Base-by-base conservation (phyloP, 2,888 invertebrate species). In the Dendrolimus houi region DNA sequence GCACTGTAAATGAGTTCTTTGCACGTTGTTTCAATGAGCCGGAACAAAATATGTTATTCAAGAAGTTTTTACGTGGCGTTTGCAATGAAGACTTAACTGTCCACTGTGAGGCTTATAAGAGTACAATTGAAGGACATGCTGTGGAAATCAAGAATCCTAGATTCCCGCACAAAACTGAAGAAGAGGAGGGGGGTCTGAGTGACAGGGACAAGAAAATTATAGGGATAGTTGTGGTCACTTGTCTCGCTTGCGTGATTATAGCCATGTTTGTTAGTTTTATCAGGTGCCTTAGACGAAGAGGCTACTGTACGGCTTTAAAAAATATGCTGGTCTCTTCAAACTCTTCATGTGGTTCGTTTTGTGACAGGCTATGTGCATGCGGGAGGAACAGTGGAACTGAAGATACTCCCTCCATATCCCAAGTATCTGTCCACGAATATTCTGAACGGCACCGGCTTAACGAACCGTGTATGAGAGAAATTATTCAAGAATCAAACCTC, bases 1-100 rank as follows among this genome's bases (percentile, higher is more conserved):
- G 95, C 72, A 89, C 92, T 0, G 92, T 95, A 0, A 90, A 92
- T 58, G 81, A 90, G 59, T 79, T 91, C 53, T 81, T 94, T 17
- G 92, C 94, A 6, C 84, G 87, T 53, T 95, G 95, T 72, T 94
- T 94, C 70, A 92, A 93, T 60, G 85, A 94, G 8, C 92, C 92
- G 0, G 92, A 93, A 65, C 94, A 93, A 54, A 92, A 93, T 60
- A 91, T 94, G 73, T 77, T 91, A 57, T 92, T 94, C 71, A 74
- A 87, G 53, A 94, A 94, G 66, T 95, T 93, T 71, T 91, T 93
- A 0, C 87, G 91, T 53, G 81, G 91, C 54, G 92, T 94, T 13
- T 95, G 95, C 68, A 87, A 79, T 7, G 85, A 85, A 8, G 82
- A 80, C 56, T 61, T 85, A 10, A 82, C 81, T 12, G 91, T 94